These are phyloP conservation scores for Carterocephalus palaemon DNA, from an alignment of 2,888 invertebrate species.

Conservation along the genomic window DNA sequence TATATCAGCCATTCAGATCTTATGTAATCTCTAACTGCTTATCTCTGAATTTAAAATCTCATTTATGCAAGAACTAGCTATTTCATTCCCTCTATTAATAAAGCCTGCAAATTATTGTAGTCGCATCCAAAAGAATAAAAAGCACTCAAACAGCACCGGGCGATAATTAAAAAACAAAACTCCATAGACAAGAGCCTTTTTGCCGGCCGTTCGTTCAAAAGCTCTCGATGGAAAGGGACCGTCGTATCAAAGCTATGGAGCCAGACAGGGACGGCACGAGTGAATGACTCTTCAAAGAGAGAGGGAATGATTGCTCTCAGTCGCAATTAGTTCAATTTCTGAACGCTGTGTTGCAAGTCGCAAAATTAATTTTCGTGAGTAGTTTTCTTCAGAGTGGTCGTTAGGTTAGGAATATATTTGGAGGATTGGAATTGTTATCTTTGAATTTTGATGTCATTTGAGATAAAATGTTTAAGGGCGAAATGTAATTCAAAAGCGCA, in stretches of 20 bases:
- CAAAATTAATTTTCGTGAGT: conserved; percentile 25
- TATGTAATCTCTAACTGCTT: no score
- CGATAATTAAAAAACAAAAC: conserved; percentile 61
- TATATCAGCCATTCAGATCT: no score
- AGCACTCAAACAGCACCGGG: conserved; percentile 29
- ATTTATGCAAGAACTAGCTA: background rate
- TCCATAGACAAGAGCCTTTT: conserved; percentile 39
- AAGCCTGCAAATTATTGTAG: conserved; percentile 6
- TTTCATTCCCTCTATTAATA: background rate
- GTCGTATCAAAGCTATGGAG: conserved; percentile 2
- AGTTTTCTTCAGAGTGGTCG: conserved; percentile 26
- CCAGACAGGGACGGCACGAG: conserved; percentile 11
- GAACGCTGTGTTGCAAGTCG: conserved; percentile 45
- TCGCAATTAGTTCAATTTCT: conserved; percentile 66
- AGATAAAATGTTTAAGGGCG: no score
- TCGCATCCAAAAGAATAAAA: conserved; percentile 22
- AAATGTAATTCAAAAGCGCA: no score
- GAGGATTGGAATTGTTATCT: background rate
- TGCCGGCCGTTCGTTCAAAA: conserved; percentile 47
- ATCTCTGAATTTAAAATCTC: background rate
- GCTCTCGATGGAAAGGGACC: conserved; percentile 42
- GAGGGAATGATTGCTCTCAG: conserved; percentile 29
- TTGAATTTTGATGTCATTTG: background rate
- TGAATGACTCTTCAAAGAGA: conserved; percentile 20
- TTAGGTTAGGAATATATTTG: conserved; percentile 20